phyloP scores from a whole-genome alignment of 2,113 vertebrate species.

The Montifringilla adamsi region DNA sequence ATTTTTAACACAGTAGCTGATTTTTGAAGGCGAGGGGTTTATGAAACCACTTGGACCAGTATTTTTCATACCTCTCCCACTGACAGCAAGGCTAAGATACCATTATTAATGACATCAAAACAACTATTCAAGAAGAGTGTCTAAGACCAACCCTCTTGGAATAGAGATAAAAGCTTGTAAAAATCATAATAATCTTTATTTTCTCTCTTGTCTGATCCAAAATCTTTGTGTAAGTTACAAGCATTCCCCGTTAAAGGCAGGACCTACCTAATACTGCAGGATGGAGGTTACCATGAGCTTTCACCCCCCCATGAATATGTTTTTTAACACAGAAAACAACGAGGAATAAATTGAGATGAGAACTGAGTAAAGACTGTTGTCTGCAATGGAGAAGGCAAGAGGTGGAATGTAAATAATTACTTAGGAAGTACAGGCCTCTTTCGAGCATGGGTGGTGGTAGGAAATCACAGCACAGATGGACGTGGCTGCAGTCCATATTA shows the following conservation, averaged over 20 bases:
- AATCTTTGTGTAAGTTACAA: not conserved
- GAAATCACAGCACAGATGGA: conserved; percentile 61
- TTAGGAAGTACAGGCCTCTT: conserved; percentile 10
- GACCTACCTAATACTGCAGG: not conserved
- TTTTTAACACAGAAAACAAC: not conserved
- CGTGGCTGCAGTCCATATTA: not conserved
- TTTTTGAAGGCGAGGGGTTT: not conserved
- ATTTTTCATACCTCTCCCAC: not conserved
- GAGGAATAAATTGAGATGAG: not conserved
- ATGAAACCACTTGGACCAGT: not conserved
- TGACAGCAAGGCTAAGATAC: not conserved
- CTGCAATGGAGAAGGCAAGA: conserved; percentile 5
- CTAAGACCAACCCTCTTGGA: not conserved
- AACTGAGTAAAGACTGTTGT: not conserved
- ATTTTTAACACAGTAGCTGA: accelerated
- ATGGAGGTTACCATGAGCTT: not conserved
- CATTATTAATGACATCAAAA: not conserved
- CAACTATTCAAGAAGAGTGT: not conserved
- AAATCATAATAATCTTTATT: not conserved
- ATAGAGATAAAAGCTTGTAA: not conserved
- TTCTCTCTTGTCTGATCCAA: not conserved
- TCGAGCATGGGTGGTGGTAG: not conserved
- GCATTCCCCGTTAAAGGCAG: not conserved
- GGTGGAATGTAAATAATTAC: conserved; percentile 60
- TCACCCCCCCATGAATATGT: not conserved